Evolutionary conservation across 2,797 vertebrate species (phyloP), one percentile per base, ranked within the genome.

Genomic region (Pseudotriccus pelzelni): DNA sequence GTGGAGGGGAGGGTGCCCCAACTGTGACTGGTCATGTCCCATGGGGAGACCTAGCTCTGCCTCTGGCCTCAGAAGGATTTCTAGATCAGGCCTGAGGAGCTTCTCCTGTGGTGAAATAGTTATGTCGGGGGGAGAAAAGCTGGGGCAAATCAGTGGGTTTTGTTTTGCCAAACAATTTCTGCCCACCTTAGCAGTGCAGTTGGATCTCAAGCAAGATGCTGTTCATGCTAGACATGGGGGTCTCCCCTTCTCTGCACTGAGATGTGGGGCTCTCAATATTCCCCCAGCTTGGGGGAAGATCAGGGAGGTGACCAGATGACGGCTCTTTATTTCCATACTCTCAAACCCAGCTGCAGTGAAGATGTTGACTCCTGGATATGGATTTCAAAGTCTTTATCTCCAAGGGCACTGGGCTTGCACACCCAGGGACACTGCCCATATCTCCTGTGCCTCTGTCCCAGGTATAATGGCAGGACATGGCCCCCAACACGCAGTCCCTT

Each of bases 21-120:
- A 4, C 50, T 2, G 0, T 28, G 62, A 25, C n/a, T 1, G 1
- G 4, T 58, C 30, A 11, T 4, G 5, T 53, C 58, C 76, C 0
- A 0, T 1, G 2, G 47, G 21, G 46, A 87, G 8, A 87, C 43
- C 7, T 5, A 12, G 69, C 30, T 67, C 58, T 88, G 53, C 62
- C 69, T 90, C 60, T 62, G 70, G 28, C 41, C 53, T 58, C 77
- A 73, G 18, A 13, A 50, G 13, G 36, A 50, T 60, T 68, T 63
- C 66, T 43, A 78, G n/a, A 23, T 28, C 52, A 77, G 49, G 52
- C 32, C 18, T 30, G 14, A 78, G 37, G 37, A 70, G 37, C 52
- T 74, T 63, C 66, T 77, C 34, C 59, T 20, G 10, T n/a, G 28
- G 41, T 63, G 36, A 80, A 94, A 55, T 24, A 10, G 25, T 43